These are phyloP conservation scores for Cygnus atratus DNA, from an alignment of 2,113 vertebrate genomes.

Conservation along the genomic window DNA sequence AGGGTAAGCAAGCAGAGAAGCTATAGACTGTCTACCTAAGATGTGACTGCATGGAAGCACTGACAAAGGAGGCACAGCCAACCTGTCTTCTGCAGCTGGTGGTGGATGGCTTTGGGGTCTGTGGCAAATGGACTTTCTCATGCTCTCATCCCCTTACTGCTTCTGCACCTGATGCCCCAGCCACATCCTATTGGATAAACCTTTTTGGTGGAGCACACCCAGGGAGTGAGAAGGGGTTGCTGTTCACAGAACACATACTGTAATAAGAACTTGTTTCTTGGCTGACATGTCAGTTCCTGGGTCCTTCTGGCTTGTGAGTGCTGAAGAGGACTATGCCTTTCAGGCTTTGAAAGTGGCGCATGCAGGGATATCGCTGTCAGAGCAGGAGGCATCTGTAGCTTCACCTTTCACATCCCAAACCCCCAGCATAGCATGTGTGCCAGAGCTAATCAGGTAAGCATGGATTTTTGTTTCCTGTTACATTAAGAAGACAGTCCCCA, in stretches of 20 bases:
- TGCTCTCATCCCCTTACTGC: not conserved
- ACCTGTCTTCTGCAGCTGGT: not conserved
- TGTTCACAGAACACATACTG: not conserved
- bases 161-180: not conserved
- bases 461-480: not conserved
- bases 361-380: conserved; percentile 80
- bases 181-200: not conserved
- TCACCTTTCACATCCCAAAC: conserved; percentile 81
- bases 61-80: not conserved
- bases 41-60: not conserved
- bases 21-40: not conserved
- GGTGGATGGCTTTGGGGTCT: not conserved
- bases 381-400: conserved; percentile 83
- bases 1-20: not conserved
- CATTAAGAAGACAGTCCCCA: not conserved
- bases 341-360: conserved; percentile 85
- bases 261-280: not conserved
- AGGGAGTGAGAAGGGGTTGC: not conserved
- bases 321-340: conserved; percentile 58
- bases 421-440: conserved; percentile 78
- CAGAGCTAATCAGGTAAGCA: conserved; percentile 80
- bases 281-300: not conserved
- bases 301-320: not conserved
- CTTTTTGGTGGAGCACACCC: not conserved
- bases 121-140: not conserved